phyloP scores from a whole-genome alignment of 1,140 invertebrate genomes.

The Leptinotarsa texana region DNA sequence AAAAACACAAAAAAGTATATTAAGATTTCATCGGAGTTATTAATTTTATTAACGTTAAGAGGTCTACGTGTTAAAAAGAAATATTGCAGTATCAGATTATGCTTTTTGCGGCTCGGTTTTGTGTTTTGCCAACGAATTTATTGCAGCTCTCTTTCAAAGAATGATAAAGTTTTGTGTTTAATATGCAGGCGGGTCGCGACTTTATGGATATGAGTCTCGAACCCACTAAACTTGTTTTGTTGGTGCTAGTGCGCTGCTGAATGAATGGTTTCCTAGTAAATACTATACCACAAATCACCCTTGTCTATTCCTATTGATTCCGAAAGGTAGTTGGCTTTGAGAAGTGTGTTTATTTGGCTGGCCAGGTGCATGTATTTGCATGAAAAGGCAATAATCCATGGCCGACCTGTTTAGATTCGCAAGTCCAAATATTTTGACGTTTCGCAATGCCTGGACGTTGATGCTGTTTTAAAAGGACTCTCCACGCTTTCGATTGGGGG shows the following conservation, averaged over 20 bases:
- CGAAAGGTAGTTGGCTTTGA: conserved; percentile 17
- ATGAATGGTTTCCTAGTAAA: conserved; percentile 15
- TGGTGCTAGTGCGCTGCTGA: not conserved
- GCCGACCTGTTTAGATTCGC: not conserved
- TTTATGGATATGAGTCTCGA: conserved; percentile 15
- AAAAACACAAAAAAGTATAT: conserved; percentile 18
- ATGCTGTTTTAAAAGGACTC: too few relatives aligned
- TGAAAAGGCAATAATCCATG: conserved; percentile 18
- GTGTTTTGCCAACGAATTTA: conserved; percentile 18
- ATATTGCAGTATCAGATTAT: conserved; percentile 29
- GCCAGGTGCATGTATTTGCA: conserved; percentile 18
- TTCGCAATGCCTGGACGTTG: not conserved
- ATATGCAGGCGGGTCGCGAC: conserved; percentile 15
- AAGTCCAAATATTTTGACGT: not conserved
- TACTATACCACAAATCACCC: conserved; percentile 13
- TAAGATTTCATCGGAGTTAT: conserved; percentile 29
- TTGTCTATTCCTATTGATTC: conserved; percentile 1
- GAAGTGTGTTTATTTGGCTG: not conserved
- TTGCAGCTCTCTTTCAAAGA: conserved; percentile 23
- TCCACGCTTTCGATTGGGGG: too few relatives aligned
- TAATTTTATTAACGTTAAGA: conserved; percentile 29
- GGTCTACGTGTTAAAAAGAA: conserved; percentile 30
- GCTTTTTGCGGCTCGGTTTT: conserved; percentile 24
- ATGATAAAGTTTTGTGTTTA: conserved; percentile 22
- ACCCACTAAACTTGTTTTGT: conserved; percentile 27